Evolutionary conservation across 2,888 invertebrate species (phyloP), one percentile per base, ranked within the genome.

Genomic region (Caenorhabditis sp.): DNA sequence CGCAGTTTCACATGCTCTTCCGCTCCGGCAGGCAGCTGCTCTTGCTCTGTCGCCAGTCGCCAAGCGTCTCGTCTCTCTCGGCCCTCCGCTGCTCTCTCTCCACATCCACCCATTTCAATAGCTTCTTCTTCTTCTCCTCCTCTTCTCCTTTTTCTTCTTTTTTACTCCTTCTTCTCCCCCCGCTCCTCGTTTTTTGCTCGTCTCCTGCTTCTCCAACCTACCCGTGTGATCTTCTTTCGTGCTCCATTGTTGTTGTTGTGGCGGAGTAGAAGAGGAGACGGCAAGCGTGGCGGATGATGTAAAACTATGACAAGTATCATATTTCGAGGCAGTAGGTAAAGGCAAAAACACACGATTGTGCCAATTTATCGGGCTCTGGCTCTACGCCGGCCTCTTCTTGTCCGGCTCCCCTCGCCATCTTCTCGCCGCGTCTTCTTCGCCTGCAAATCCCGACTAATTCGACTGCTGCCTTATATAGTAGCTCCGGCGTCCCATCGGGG

Each of bases 301-400:
- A 68, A 68, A 68, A 58, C 52, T 68, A 59, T 68, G 68, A 68
- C 68, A 68, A 68, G 68, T 68, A 68, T 68, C 68, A 68, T 68
- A 68, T 68, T 68, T 68, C 68, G n/a, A 32, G 58, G 35, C 39
- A 46, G 27, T 55, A 55, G 65, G 56, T 58, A 55, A 30, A 17
- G 4, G 17, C 50, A 66, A 65, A 66, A 53, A 65, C 63, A 55
- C 32, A 45, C 24, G 50, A 66, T 66, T 56, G 66, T 48, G 66
- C 66, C 56, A 66, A 58, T 66, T 66, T 50, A 56, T 66, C 43
- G 20, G 15, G 22, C 4, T 13, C 11, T 9, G 15, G 15, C 46
- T 46, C 46, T 24, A 2, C 59, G 48, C 45, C 24, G 45, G 45
- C 37, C 15, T n/a, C 27, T 52, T n/a, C 30, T 43, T 20, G 9